These are phyloP conservation scores for Gymnothorax reevesii DNA, from an alignment of 2,797 vertebrate species.

Conservation along the genomic window DNA sequence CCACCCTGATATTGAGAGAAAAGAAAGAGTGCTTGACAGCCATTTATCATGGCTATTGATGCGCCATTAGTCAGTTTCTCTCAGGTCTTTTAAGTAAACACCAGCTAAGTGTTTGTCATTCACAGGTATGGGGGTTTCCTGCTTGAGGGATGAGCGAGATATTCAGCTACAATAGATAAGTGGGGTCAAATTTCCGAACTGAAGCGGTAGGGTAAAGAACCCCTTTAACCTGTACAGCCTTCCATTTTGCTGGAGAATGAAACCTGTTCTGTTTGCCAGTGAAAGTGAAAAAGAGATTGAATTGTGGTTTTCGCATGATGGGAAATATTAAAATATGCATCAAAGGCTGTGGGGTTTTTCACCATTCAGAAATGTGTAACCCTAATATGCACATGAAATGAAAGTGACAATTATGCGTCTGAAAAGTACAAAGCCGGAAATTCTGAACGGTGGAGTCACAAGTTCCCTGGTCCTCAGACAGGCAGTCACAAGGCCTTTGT, in stretches of 20 bases:
- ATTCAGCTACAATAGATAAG: not conserved
- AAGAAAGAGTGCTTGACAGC: not conserved
- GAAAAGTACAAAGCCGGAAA: conserved; percentile 6
- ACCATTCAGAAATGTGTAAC: not conserved
- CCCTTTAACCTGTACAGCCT: not conserved
- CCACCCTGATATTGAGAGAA: not conserved
- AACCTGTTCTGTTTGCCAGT: not conserved
- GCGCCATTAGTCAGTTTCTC: not conserved
- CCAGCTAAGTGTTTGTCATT: not conserved
- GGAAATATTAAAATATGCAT: not conserved
- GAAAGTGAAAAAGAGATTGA: not conserved
- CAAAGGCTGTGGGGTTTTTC: not conserved
- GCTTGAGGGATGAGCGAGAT: not conserved
- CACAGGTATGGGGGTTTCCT: not conserved
- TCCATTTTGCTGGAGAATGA: not conserved
- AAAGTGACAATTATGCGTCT: not conserved
- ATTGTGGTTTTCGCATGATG: not conserved
- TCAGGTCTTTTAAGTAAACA: not conserved
- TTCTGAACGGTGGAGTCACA: conserved; percentile 22
- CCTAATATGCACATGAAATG: not conserved
- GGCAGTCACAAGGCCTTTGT: not conserved
- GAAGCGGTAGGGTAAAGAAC: not conserved
- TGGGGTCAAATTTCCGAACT: not conserved
- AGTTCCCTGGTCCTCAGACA: conserved; percentile 20
- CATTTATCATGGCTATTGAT: not conserved